phyloP scores from a whole-genome alignment of 2,797 vertebrate genomes.

The Melanotaenia trifasciata region DNA sequence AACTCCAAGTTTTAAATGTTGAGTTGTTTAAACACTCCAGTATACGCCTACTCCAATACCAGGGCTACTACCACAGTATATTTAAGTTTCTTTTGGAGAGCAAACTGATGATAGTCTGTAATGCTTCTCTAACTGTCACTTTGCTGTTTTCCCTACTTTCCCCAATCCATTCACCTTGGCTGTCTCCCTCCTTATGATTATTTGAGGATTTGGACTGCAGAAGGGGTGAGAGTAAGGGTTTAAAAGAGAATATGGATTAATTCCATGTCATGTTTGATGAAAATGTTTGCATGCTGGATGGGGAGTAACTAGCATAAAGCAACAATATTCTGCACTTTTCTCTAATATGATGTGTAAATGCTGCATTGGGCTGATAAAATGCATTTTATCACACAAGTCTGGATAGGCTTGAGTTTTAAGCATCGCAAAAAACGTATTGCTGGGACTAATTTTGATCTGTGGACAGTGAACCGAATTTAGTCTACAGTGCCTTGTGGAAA shows the following conservation, averaged over 20 bases:
- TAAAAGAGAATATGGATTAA: neutral
- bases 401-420: slow-evolving; percentile 22
- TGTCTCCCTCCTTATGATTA: neutral
- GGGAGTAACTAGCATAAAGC: neutral
- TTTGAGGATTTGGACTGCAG: neutral
- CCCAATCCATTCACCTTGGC: no score
- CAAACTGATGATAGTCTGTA: no score
- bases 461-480: slow-evolving; percentile 65
- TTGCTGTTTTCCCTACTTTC: neutral
- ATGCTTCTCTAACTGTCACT: neutral
- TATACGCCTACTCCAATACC: neutral
- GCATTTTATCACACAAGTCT: slow-evolving; percentile 23
- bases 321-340: neutral
- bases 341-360: slow-evolving; percentile 19
- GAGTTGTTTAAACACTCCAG: neutral
- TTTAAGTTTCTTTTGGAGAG: neutral
- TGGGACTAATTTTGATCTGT: slow-evolving; percentile 64
- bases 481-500: slow-evolving; percentile 82
- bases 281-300: slow-evolving; percentile 1
- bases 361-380: slow-evolving; percentile 16
- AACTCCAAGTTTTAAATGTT: neutral
- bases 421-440: slow-evolving; percentile 40
- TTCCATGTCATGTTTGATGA: slow-evolving; percentile 2
- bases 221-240: neutral
- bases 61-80: neutral